Base-by-base conservation (phyloP, 2,113 vertebrate species). In the Rhipidura dahli region DNA sequence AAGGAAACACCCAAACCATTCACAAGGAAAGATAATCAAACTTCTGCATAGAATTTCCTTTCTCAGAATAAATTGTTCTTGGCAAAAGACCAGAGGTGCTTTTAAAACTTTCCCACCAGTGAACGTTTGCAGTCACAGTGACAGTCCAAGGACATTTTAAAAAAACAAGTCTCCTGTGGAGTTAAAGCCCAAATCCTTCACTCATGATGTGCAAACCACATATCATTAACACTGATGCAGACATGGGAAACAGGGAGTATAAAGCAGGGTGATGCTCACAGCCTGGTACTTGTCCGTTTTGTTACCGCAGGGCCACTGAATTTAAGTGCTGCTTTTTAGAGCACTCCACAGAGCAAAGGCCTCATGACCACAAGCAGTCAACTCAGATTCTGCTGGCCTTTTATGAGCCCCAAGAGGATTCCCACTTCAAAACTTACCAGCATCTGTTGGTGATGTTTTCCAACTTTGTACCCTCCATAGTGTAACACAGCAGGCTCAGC, bases 391-490 rank as follows among this genome's bases (percentile, higher is more conserved):
- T 89, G 54, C 31, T 80, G 33, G 50, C 37, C 53, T 89, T 88
- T 91, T 60, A 65, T 3, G 2, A 69, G 19, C 27, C 87, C 49
- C 77, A 82, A 68, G 81, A 54, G 68, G 40, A 89, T 50, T 39
- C 31, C 47, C n/a, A 31, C 21, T 45, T 23, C 28, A 71, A 57
- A 71, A 87, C 98, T 95, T 96, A 99, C 99, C 97, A 99, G 93
- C 18, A 22, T 95, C 94, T 98, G 99, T 11, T 95, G 95, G 66
- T 99, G 99, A 73, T 98, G 97, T 87, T 98, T 98, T 86, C 96
- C 98, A 61, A 98, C 77, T 96, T 99, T 94, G 95, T 99, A 99
- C 19, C 99, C 99, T 96, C 98, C 99, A 95, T 99, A 99, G 97
- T 99, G 99, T 68, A 99, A 93, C 75, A 98, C 98, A 33, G 98